A percentile compares a stretch with the other conserved stretches of the same genome.
Evolutionary conservation across 2,888 invertebrate species (phyloP).

Genomic region (Ophion ventricosus): DNA sequence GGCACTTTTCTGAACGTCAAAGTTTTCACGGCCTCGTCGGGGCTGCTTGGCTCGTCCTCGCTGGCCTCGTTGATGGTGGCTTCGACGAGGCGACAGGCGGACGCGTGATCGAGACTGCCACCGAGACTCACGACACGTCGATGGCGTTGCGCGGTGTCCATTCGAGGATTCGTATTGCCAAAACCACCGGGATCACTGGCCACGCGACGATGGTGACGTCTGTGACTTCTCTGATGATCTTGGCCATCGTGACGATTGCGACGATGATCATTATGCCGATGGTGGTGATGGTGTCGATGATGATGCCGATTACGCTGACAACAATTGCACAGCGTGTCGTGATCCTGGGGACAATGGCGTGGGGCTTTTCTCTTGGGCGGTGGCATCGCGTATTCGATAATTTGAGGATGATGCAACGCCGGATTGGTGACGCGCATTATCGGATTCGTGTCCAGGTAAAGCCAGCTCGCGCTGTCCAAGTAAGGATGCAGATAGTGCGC

Average conservation of each 20-base stretch:
- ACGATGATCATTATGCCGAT: slow-evolving; percentile 45
- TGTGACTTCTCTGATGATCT: slow-evolving; percentile 57
- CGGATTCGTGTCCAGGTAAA: slow-evolving; percentile 77
- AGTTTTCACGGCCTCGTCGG: slow-evolving; percentile 71
- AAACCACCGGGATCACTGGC: slow-evolving; percentile 75
- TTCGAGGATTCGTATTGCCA: slow-evolving; percentile 64
- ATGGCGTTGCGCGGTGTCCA: slow-evolving; percentile 65
- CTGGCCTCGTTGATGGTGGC: slow-evolving; percentile 66
- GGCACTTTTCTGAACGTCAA: slow-evolving; percentile 83
- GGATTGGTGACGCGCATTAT: slow-evolving; percentile 68
- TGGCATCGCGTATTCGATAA: slow-evolving; percentile 72
- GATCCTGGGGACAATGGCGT: slow-evolving; percentile 68
- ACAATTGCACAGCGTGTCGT: slow-evolving; percentile 61
- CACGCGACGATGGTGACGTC: slow-evolving; percentile 73
- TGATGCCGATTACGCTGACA: slow-evolving; percentile 51
- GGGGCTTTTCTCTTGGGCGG: slow-evolving; percentile 71
- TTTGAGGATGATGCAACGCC: slow-evolving; percentile 59
- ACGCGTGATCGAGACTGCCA: slow-evolving; percentile 58
- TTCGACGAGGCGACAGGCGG: slow-evolving; percentile 64
- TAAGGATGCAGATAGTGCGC: slow-evolving; percentile 71
- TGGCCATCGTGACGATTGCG: slow-evolving; percentile 49
- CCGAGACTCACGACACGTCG: slow-evolving; percentile 75
- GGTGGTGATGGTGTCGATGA: slow-evolving; percentile 64
- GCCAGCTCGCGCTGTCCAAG: slow-evolving; percentile 78
- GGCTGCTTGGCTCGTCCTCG: slow-evolving; percentile 66